A percentile compares a stretch with the other conserved stretches of the same genome.
Evolutionary conservation across 2,113 vertebrate genomes (phyloP).

Genomic region (Promerops cafer): DNA sequence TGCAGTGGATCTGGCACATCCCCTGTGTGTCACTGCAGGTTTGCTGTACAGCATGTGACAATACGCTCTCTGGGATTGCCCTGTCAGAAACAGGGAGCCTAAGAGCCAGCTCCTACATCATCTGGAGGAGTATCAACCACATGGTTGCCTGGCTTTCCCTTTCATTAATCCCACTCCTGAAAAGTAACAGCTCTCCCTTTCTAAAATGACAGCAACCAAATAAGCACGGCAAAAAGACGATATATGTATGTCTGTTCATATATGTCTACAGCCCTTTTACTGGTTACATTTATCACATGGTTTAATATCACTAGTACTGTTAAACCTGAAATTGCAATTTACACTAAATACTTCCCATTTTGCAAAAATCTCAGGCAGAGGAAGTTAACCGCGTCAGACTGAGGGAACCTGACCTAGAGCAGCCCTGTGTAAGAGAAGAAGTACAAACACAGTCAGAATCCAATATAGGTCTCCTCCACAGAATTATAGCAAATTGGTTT

Average conservation of each 20-base stretch:
- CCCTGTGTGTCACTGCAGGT: not conserved
- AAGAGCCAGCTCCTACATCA: not conserved
- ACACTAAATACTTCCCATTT: not conserved
- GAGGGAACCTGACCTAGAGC: not conserved
- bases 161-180: not conserved
- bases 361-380: not conserved
- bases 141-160: not conserved
- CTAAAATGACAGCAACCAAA: not conserved
- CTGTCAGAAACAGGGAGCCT: not conserved
- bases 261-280: not conserved
- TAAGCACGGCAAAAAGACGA: not conserved
- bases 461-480: fast-evolving
- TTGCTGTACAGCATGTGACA: not conserved
- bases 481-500: not conserved
- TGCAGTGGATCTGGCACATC: not conserved
- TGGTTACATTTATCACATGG: not conserved
- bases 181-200: not conserved
- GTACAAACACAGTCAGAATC: not conserved
- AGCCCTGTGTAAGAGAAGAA: not conserved
- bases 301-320: not conserved
- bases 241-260: not conserved
- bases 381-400: not conserved
- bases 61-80: not conserved
- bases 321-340: not conserved
- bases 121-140: not conserved